Conservation (phyloP, 2,888 invertebrate genomes). For the Drosophila mimetica region DNA sequence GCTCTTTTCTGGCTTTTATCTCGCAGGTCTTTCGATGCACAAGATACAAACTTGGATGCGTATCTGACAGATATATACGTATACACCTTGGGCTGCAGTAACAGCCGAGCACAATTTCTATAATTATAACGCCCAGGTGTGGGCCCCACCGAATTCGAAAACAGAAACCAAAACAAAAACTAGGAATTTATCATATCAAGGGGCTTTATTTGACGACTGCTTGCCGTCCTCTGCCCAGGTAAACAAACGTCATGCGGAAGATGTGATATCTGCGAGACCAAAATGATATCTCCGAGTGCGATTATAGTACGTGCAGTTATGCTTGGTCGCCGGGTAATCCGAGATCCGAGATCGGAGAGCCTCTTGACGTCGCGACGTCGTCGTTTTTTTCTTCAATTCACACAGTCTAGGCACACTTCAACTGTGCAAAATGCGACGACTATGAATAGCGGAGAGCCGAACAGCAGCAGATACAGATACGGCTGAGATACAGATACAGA, state of each 20-base stretch:
- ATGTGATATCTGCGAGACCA: conserved; percentile 34
- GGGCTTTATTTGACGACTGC: conserved; percentile 10
- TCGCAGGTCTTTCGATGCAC: conserved; percentile 51
- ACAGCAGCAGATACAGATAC: conserved; percentile 17
- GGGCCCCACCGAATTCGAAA: conserved; percentile 16
- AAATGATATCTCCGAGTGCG: conserved; percentile 29
- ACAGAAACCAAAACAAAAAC: not conserved
- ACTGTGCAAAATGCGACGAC: conserved; percentile 67
- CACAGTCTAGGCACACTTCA: conserved; percentile 78
- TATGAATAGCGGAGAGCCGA: conserved; percentile 37
- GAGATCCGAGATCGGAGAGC: conserved; percentile 57
- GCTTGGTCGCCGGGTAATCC: conserved; percentile 55
- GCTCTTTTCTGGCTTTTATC: conserved; percentile 35
- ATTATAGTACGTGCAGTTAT: conserved; percentile 74
- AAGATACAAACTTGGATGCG: conserved; percentile 44
- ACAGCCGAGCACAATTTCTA: conserved; percentile 12
- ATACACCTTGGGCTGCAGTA: conserved; percentile 31
- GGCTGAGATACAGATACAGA: conserved; percentile 15
- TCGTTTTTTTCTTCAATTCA: conserved; percentile 10
- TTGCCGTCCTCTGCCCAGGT: conserved; percentile 16
- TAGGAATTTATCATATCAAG: conserved; percentile 31
- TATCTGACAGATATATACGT: conserved; percentile 38
- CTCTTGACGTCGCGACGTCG: conserved; percentile 58
- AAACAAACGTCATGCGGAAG: conserved; percentile 69
- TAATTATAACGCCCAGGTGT: conserved; percentile 42